Evolutionary conservation across 2,113 vertebrate species (phyloP).

Genomic region (Perca flavescens): DNA sequence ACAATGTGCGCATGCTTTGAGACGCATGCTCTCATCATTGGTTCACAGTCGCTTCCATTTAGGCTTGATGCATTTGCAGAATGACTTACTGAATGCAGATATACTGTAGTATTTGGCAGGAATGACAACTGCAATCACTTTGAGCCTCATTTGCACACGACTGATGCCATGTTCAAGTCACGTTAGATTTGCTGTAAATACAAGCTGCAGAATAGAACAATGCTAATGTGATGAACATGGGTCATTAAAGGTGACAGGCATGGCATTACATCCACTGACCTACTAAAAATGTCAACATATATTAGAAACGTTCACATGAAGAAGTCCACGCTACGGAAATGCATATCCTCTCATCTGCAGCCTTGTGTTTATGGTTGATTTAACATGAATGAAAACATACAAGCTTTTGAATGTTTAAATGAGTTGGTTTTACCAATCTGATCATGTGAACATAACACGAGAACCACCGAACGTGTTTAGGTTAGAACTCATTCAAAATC

Average conservation of each 20-base stretch:
- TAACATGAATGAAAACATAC: neutral
- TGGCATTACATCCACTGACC: neutral
- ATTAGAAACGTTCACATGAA: neutral
- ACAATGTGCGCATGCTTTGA: constrained; percentile 28
- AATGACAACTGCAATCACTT: neutral
- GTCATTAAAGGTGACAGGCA: constrained; percentile 6
- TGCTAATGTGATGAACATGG: neutral
- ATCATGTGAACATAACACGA: constrained; percentile 25
- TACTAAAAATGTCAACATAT: neutral
- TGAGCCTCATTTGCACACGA: constrained; percentile 19
- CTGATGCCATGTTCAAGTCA: constrained; percentile 40
- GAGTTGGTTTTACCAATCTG: neutral
- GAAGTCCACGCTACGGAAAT: neutral
- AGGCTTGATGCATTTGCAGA: neutral
- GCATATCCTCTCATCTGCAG: neutral
- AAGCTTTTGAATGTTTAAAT: neutral
- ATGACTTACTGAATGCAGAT: neutral
- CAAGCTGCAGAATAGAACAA: neutral
- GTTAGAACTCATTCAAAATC: constrained; percentile 32
- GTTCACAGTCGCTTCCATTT: constrained; percentile 3
- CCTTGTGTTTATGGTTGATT: neutral
- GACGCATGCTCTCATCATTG: constrained; percentile 35
- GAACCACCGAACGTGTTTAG: constrained; percentile 32
- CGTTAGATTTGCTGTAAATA: neutral
- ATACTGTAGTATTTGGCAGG: neutral